Evolutionary conservation across 2,113 vertebrate genomes (phyloP), one percentile per base, ranked within the genome.

Genomic region (Apteryx mantelli): DNA sequence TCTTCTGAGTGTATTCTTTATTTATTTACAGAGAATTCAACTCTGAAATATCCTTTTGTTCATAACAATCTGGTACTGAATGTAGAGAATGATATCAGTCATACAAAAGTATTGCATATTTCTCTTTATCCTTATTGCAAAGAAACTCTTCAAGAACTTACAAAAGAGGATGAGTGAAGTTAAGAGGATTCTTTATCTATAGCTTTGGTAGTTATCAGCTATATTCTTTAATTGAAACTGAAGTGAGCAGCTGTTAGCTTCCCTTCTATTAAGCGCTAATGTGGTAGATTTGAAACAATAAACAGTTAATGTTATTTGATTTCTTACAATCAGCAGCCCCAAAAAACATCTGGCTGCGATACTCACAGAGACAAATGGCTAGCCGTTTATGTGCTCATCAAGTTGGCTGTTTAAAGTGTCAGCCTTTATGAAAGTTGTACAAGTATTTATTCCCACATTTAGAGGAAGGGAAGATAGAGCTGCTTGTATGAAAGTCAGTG

Each of bases 111-210:
- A 64, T 13, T 26, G 32, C 7, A 8, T 61, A 69, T 84, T 50
- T 36, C 42, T 74, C 81, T 88, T 92, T 76, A 22, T 86, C 76
- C 89, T 94, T 85, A 70, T 78, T 63, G 36, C 66, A 58, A 74
- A 95, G 77, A 97, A 97, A 98, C 95, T 96, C 94, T 56, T 55
- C 70, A 86, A 85, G 91, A 96, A 98, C 97, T 96, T 95, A 90
- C 64, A 82, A 74, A 90, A 96, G 88, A 87, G 46, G 64, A 79
- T 94, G 88, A 80, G 75, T 9, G 89, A 98, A 98, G 97, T 97
- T 98, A 95, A 95, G 96, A 95, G 88, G 91, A 93, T 92, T 93
- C 60, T 81, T 96, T 83, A 92, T 91, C 82, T 77, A 78, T 53
- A 38, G 92, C 78, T 95, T 16, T 11, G 26, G 69, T 60, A 55